Base-by-base conservation (phyloP, 1,140 invertebrate species). In the Lanistes nyassanus region DNA sequence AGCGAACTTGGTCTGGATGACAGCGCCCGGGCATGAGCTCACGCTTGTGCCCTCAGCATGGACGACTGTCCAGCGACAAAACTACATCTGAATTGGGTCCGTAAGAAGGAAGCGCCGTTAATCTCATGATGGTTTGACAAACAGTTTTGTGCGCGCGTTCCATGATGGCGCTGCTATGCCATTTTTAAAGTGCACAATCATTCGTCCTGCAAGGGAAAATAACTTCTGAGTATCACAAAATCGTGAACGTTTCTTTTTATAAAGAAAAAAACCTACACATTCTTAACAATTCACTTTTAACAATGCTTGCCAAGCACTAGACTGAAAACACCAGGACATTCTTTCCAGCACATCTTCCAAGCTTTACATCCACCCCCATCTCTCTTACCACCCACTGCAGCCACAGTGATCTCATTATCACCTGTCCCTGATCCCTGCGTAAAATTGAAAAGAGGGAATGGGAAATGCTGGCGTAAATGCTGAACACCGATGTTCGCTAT, bases 101-200 rank as follows among this genome's bases (percentile, higher is more conserved):
- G 11, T 4, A 23, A 60, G 9, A 23, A 26, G 31, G 23, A 60
- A 1, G 58, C 31, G 58, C 58, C 9, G 70, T 4, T 9, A 36
- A 3, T 39, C 36, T 78, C 74, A 80, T n/a, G 74, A 62, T n/a
- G 80, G 82, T 69, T 72, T 76, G 19, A 84, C 26, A 62, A 73
- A 79, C 42, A 84, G 69, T 39, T 78, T 60, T 76, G 83, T 84
- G n/a, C 76, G 36, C 29, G 55, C 19, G 70, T 83, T 81, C 16
- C 23, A 21, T 6, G 76, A 56, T 0, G 77, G 78, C 9, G 65
- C 56, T 26, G 78, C 79, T 26, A 81, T 74, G 36, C 82, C 85
- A 77, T 84, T 87, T 72, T 88, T 88, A n/a, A 88, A 83, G 73
- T 86, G 81, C 23, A 85, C 83, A 39, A 88, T 66, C 42, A 73